phyloP scores from a whole-genome alignment of 1,140 invertebrate genomes.

The Scaptodrosophila lebanonensis region DNA sequence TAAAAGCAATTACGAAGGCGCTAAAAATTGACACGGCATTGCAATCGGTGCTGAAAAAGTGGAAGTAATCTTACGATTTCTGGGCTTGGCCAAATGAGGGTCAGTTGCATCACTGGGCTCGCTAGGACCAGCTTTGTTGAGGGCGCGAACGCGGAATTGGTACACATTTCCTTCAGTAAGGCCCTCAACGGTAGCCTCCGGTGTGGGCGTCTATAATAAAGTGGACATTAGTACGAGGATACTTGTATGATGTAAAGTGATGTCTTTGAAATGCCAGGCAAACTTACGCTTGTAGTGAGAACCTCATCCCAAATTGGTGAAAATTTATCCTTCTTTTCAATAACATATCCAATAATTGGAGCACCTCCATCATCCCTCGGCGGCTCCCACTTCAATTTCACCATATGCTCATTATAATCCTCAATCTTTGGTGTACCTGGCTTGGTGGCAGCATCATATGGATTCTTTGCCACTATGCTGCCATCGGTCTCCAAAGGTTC shows the following conservation, averaged over 20 bases:
- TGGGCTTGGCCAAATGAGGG: constrained; percentile 92
- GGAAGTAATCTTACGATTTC: constrained; percentile 84
- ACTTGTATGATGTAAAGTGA: constrained; percentile 11
- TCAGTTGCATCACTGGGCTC: constrained; percentile 93
- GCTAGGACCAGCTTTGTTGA: constrained; percentile 96
- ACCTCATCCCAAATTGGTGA: constrained; percentile 93
- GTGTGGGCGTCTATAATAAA: constrained; percentile 82
- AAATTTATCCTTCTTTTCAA: constrained; percentile 97
- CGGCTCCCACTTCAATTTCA: constrained; percentile 95
- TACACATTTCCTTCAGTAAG: constrained; percentile 94
- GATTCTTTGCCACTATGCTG: constrained; percentile 78
- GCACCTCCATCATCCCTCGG: constrained; percentile 94
- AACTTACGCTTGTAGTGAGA: constrained; percentile 84
- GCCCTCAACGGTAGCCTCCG: constrained; percentile 89
- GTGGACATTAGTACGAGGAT: background rate
- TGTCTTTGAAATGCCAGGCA: background rate
- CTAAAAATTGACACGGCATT: background rate
- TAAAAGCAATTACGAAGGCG: constrained; percentile 3
- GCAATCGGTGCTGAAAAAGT: background rate
- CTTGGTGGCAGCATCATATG: constrained; percentile 88
- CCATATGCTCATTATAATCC: constrained; percentile 95
- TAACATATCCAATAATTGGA: constrained; percentile 95
- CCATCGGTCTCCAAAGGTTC: constrained; percentile 95
- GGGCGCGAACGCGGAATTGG: constrained; percentile 93
- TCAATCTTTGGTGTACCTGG: constrained; percentile 92